Evolutionary conservation across 2,797 vertebrate species (phyloP), one percentile per base, ranked within the genome.

Genomic region (Pagetopsis macropterus): DNA sequence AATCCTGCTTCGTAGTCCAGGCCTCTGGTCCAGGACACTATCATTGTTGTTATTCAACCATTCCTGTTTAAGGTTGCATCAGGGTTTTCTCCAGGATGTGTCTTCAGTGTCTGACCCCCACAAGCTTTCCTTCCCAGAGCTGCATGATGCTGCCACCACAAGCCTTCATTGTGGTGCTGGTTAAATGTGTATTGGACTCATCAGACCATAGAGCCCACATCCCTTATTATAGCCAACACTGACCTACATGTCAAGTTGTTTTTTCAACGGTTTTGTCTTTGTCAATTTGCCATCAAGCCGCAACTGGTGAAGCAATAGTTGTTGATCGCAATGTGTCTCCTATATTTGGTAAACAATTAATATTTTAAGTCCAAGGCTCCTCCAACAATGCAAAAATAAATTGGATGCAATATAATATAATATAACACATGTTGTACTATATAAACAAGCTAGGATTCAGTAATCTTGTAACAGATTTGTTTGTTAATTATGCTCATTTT

Each of bases 231-330:
- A 10, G 15, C n/a, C 21, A 60, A 51, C 59, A 54, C 37, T 19
- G 9, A 7, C 49, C 27, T 15, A 43, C 23, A 17, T 64, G 54
- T 51, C 10, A 46, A 57, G 19, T n/a, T 5, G 44, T 5, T 61
- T 16, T 33, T 46, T 58, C 16, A 13, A 45, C 0, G 12, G 31
- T 46, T 68, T 71, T 60, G 9, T 44, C 17, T 58, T 58, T 23
- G 23, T 4, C 21, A 57, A 41, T 65, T 17, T 44, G 65, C 33
- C 27, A 21, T 15, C 43, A 50, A 73, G 6, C 6, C 2, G 1
- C 49, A 74, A 14, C 31, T 37, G n/a, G 46, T 65, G 46, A 62
- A 63, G 66, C 57, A 71, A 72, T 52, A 54, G 54, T 52, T 78
- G 43, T 58, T 49, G 43, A 31, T 46, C 3, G 10, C 11, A 21